A percentile compares a stretch with the other conserved stretches of the same genome.
These are phyloP conservation scores for Apodemia zela DNA, from an alignment of 2,888 invertebrate genomes.

Conservation along the genomic window DNA sequence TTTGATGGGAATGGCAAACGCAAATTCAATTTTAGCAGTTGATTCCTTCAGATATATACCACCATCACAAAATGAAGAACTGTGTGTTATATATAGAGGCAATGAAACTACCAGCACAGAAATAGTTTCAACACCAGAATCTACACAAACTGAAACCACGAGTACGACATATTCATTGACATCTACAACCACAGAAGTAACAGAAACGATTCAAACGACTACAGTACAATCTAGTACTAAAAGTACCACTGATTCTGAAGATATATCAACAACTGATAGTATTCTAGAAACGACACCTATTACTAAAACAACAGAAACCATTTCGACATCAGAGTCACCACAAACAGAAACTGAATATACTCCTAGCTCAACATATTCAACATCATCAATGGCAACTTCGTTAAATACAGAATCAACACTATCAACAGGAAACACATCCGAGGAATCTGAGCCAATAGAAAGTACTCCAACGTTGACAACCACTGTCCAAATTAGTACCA, in stretches of 20 bases:
- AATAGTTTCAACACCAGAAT: slow-evolving; percentile 6
- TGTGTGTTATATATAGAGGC: slow-evolving; percentile 24
- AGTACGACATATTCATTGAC: background rate
- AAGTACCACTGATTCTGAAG: background rate
- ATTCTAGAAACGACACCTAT: background rate
- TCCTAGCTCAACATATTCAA: background rate
- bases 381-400: background rate
- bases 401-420: background rate
- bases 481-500: background rate
- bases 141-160: background rate
- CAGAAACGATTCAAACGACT: background rate
- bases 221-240: background rate
- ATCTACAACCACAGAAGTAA: slow-evolving; percentile 1
- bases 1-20: slow-evolving; percentile 24
- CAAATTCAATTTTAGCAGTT: slow-evolving; percentile 23
- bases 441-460: background rate
- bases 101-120: slow-evolving; percentile 15
- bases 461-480: background rate
- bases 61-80: slow-evolving; percentile 19
- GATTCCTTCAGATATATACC: slow-evolving; percentile 27
- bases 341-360: background rate
- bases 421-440: background rate
- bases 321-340: background rate
- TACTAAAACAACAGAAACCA: background rate
- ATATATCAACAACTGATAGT: background rate